Evolutionary conservation across 2,888 invertebrate genomes (phyloP), one percentile per base, ranked within the genome.

Genomic region (Toxonevra muliebris): DNA sequence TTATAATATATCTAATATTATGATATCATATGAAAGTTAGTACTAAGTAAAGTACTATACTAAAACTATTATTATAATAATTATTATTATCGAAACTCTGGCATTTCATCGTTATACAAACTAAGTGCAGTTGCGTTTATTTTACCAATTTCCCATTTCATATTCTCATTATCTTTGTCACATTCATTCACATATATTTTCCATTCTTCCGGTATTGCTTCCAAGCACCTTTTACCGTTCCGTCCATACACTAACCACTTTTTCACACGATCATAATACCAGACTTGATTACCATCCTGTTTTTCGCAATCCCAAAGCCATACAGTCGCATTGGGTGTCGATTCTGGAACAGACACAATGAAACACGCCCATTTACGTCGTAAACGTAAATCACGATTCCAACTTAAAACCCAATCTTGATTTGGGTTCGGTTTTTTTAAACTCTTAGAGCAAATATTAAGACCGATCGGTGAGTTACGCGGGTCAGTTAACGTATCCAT

Each of bases 211-310:
- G 88, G 87, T 76, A 93, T 90, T 76, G 90, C 89, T 79, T 96
- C 96, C 60, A 97, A 82, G 79, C 97, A 97, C 74, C 92, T 88
- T 12, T 88, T 88, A n/a, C 77, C 89, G 88, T 1, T 93, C 89
- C 61, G 71, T 0, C 83, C 83, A 20, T 84, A 82, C 15, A 74
- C 74, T 0, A 84, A 67, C 75, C 80, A 76, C 45, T 79, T 76
- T 5, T 71, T 86, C 75, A 91, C 91, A 75, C 88, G 81, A 74
- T 93, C 89, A 81, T 95, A 97, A 76, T 90, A 90, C 94, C 96
- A 98, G 75, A 93, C 88, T 84, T 98, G 98, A 86, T 98, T 98
- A 2, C 98, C 98, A 69, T 93, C 91, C 80, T 93, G 92, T 0
- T 95, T 93, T 80, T 98, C 98, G 76, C 98, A 98, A 40, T 90